A percentile compares a stretch with the other conserved stretches of the same genome.
phyloP scores from a whole-genome alignment of 1,140 invertebrate genomes.

The Riptortus pedestris region DNA sequence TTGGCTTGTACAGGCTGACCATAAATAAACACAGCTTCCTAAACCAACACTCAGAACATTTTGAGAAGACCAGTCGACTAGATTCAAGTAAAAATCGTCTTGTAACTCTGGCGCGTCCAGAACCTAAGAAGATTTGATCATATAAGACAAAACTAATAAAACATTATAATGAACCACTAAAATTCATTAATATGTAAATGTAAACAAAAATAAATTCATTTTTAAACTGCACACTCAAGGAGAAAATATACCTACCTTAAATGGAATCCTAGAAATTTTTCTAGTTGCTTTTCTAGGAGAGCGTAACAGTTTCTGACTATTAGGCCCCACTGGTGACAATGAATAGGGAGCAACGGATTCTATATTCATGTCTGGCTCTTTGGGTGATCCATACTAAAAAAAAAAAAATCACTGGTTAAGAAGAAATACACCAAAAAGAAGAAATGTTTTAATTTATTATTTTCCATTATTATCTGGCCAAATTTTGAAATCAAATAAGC shows the following conservation, averaged over 20 bases:
- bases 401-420: not conserved
- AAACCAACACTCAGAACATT: constrained; percentile 98
- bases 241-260: constrained; percentile 53
- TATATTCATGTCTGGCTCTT: not conserved
- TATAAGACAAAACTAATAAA: not conserved
- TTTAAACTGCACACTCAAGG: not conserved
- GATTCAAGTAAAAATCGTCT: constrained; percentile 97
- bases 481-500: no score
- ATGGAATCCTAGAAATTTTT: constrained; percentile 94
- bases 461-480: no score
- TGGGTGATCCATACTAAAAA: not conserved
- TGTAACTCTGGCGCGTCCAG: constrained; percentile 97
- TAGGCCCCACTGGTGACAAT: constrained; percentile 82
- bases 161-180: not conserved
- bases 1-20: constrained; percentile 98
- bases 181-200: not conserved
- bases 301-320: constrained; percentile 35
- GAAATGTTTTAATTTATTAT: no score
- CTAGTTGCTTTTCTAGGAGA: constrained; percentile 75
- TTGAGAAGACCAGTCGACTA: constrained; percentile 98
- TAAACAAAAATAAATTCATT: not conserved
- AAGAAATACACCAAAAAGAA: no score
- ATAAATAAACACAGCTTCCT: constrained; percentile 95
- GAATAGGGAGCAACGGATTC: constrained; percentile 54
- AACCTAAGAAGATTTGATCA: constrained; percentile 41